Evolutionary conservation across 2,888 invertebrate species (phyloP), one percentile per base, ranked within the genome.

Genomic region (Strigamia crassipes): DNA sequence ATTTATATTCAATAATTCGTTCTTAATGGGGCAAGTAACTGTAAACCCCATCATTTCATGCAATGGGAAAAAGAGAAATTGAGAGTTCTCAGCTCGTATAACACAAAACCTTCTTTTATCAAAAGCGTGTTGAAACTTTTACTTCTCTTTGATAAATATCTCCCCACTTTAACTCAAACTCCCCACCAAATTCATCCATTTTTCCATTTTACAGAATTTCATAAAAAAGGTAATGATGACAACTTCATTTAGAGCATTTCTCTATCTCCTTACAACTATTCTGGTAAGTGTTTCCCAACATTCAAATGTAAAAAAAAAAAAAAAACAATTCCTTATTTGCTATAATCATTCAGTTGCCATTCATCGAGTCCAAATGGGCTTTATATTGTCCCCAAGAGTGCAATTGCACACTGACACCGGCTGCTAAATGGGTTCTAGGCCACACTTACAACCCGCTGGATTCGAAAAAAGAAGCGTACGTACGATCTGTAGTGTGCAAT

Each of bases 401-500:
- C n/a, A 61, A 61, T 18, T 61, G 61, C n/a, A 61, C 61, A 21
- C 10, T 61, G 61, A 61, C 23, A 23, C 18, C 61, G 23, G 23
- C 61, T 61, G 61, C 21, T 61, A 61, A 61, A 61, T 61, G 61
- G 61, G n/a, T 61, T 15, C 18, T 61, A 61, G 61, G 23, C 10
- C 10, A 2, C 23, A 18, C 18, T 61, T 61, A 18, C 61, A 61
- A 18, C n/a, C 23, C 8, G 10, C 2, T 10, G 10, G 61, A 61
- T 61, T 61, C 61, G 3, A 23, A 18, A 18, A 61, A 61, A 61
- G 61, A 61, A 61, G 15, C 42, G 42, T 42, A 42, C 42, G 18
- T 61, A 6, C 10, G 23, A 61, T 61, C 61, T 15, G 61, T 61
- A 8, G 61, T 61, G 2, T 61, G 61, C 18, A 61, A 61, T n/a